Conservation (phyloP, 2,113 vertebrate species). For the Coturnix japonica region DNA sequence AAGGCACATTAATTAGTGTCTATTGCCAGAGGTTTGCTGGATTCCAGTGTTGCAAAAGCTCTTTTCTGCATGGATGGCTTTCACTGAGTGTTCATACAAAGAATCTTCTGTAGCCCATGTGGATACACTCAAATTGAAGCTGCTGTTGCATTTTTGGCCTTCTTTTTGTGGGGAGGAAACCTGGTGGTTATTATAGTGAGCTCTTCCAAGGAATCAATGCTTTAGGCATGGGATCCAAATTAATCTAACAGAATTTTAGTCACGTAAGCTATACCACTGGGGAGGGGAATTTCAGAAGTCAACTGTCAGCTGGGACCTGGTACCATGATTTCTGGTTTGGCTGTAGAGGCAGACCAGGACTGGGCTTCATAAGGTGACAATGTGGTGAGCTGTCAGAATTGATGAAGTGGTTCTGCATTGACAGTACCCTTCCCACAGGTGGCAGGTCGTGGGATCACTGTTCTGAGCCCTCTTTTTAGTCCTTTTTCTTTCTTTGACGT, state of each 20-base stretch:
- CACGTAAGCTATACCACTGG: neutral
- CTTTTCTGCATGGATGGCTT: neutral
- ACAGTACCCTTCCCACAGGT: neutral
- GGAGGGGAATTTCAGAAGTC: neutral
- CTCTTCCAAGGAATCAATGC: neutral
- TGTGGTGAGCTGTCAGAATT: neutral
- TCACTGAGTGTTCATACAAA: neutral
- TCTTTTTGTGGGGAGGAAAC: neutral
- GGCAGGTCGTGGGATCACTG: neutral
- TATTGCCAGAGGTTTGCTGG: neutral
- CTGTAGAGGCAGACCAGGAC: neutral
- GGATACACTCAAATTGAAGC: neutral
- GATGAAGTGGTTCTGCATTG: neutral
- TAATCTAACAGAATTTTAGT: neutral
- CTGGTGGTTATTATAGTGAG: neutral
- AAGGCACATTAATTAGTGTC: neutral
- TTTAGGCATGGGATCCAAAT: neutral
- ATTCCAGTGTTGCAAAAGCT: neutral
- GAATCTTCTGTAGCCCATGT: neutral
- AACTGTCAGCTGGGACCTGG: neutral
- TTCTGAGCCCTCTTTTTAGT: neutral
- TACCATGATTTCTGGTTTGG: neutral
- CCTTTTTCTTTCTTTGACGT: neutral
- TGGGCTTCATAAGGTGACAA: neutral
- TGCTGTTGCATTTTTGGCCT: neutral